Base-by-base conservation (phyloP, 2,888 invertebrate genomes). In the Orchesellides sinensis region DNA sequence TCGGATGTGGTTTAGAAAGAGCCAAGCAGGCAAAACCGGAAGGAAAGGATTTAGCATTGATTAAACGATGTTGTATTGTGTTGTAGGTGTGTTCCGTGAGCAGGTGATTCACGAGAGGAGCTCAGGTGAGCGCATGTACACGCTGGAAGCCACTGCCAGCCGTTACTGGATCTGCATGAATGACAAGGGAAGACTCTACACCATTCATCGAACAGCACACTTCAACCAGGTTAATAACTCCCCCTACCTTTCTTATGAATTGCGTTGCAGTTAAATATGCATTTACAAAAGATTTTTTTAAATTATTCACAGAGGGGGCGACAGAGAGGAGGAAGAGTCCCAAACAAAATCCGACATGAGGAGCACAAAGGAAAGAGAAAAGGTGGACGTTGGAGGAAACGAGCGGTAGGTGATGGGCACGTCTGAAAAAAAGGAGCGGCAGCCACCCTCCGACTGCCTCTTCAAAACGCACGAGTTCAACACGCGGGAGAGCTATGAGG, bases 101-200 rank as follows among this genome's bases (percentile, higher is more conserved):
- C 54, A 66, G 21, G 17, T 49, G 8, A 19, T 68, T 6, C 35
- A 45, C 1, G 25, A 59, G 17, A 56, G 14, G 23, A 21, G 40
- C 19, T 59, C 72, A 5, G 32, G 21, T 0, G 79, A 79, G 17
- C 32, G 27, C 49, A 80, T 56, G 72, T 66, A 65, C 29, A 49
- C 54, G 0, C n/a, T 80, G 45, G 79, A 80, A 29, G 79, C 79
- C 23, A n/a, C 54, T 12, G 79, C 79, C n/a, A 72, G 54, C 4
- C 40, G 23, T 2, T 17, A 72, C 63, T 66, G 49, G 56, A 65
- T 80, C 21, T 80, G 79, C 47, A 72, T 80, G 72, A 54, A 25
- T 14, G 56, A 12, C 0, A 72, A 65, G 47, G 79, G 79, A 12
- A 49, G 56, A 29, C 35, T 72, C 0, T 80, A 80, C 65, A 80